phyloP scores from a whole-genome alignment of 1,140 invertebrate species.

The Pemphigus obesinymphae region DNA sequence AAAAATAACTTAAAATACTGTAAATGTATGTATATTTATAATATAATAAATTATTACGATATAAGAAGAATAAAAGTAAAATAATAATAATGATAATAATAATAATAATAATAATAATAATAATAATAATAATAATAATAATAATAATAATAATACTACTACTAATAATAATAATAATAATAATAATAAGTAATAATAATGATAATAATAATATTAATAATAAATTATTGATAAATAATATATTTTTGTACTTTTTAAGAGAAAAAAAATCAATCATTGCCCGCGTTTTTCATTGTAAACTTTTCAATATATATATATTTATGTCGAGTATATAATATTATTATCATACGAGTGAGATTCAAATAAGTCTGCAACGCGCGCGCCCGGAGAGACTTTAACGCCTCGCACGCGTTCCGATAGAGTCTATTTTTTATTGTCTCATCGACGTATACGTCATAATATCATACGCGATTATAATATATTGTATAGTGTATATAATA shows the following conservation, averaged over 20 bases:
- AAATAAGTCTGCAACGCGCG: no score
- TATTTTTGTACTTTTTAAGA: slow-evolving; percentile 17
- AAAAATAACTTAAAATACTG: not conserved
- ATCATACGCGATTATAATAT: no score
- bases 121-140: not conserved
- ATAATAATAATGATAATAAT: not conserved
- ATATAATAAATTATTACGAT: not conserved
- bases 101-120: not conserved
- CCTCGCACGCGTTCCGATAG: no score
- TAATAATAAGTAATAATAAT: not conserved
- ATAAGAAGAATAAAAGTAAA: slow-evolving; percentile 6
- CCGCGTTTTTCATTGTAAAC: not conserved
- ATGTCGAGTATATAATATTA: no score
- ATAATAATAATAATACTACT: not conserved
- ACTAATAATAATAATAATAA: not conserved
- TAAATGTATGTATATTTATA: not conserved
- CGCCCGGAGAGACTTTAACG: no score
- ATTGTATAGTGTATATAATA: no score
- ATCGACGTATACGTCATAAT: no score
- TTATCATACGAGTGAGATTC: no score
- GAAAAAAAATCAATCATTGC: not conserved
- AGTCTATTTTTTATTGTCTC: no score
- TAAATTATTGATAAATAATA: not conserved
- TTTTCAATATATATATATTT: no score
- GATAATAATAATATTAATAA: not conserved